A percentile compares a stretch with the other conserved stretches of the same genome.
Conservation (phyloP, 2,888 invertebrate genomes). For the Petrophora chlorosata region DNA sequence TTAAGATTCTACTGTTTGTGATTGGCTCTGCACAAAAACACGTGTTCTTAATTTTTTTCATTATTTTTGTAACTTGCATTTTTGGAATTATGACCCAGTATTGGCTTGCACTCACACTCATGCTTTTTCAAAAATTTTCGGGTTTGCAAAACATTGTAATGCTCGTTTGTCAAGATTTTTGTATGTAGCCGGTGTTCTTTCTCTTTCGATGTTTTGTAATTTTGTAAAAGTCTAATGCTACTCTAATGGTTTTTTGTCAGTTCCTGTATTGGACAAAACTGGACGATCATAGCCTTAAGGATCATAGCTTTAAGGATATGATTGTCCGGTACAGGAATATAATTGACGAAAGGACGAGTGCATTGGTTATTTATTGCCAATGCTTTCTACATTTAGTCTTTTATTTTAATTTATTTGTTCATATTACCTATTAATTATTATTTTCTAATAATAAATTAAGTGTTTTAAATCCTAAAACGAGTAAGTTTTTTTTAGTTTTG, state of each 20-base stretch:
- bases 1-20: conserved; percentile 50
- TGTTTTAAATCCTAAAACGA: no score
- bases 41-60: conserved; percentile 38
- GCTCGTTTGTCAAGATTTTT: conserved; percentile 59
- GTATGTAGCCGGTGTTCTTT: conserved; percentile 82
- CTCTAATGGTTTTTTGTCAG: conserved; percentile 40
- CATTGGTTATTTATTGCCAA: no score
- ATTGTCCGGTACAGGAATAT: no score
- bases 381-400: no score
- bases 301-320: no score
- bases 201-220: conserved; percentile 69
- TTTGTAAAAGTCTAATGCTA: conserved; percentile 50
- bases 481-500: no score
- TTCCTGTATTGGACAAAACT: not conserved
- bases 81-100: conserved; percentile 57
- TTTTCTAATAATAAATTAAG: not conserved
- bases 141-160: conserved; percentile 45
- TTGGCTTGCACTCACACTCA: conserved; percentile 79
- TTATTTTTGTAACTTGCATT: conserved; percentile 50
- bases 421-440: no score
- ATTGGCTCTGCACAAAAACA: conserved; percentile 72
- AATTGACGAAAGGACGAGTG: no score
- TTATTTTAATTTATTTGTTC: no score
- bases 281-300: not conserved
- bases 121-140: conserved; percentile 59